A percentile compares a stretch with the other conserved stretches of the same genome.
phyloP scores from a whole-genome alignment of 2,888 invertebrate genomes.

The Adelphocoris suturalis region DNA sequence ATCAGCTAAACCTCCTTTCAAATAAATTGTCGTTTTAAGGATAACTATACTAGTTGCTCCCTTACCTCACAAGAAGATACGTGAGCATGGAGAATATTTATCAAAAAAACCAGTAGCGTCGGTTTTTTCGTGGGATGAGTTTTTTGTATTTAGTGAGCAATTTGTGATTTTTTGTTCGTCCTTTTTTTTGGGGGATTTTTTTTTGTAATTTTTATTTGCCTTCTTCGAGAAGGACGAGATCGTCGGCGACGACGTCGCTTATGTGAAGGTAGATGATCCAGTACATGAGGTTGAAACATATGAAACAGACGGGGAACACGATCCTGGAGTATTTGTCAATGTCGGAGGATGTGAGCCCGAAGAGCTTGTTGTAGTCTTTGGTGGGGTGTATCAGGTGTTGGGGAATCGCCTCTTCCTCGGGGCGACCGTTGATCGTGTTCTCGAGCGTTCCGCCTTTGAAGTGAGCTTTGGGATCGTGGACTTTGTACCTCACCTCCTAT shows the following conservation, averaged over 20 bases:
- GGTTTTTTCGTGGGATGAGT: slow-evolving; percentile 49
- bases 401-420: slow-evolving; percentile 82
- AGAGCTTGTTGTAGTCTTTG: slow-evolving; percentile 94
- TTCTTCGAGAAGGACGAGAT: slow-evolving; percentile 89
- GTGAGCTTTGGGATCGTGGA: slow-evolving; percentile 95
- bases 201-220: slow-evolving; percentile 81
- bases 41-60: slow-evolving; percentile 69
- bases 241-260: slow-evolving; percentile 96
- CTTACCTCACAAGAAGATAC: slow-evolving; percentile 57
- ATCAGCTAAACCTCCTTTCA: slow-evolving; percentile 57
- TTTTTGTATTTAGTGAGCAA: slow-evolving; percentile 56
- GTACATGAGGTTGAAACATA: slow-evolving; percentile 99
- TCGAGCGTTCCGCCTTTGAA: slow-evolving; percentile 95
- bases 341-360: slow-evolving; percentile 96
- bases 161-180: slow-evolving; percentile 55
- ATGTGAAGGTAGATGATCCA: slow-evolving; percentile 98
- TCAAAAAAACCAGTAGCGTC: slow-evolving; percentile 46
- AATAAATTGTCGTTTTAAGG: slow-evolving; percentile 46
- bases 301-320: slow-evolving; percentile 98
- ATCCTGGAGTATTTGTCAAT: slow-evolving; percentile 99
- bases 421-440: slow-evolving; percentile 92
- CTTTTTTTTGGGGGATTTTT: slow-evolving; percentile 11
- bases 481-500: slow-evolving; percentile 97
- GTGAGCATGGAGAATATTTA: slow-evolving; percentile 64
- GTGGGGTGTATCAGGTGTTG: slow-evolving; percentile 91